phyloP scores from a whole-genome alignment of 1,140 invertebrate species.

The Druon quercuslanigerum region DNA sequence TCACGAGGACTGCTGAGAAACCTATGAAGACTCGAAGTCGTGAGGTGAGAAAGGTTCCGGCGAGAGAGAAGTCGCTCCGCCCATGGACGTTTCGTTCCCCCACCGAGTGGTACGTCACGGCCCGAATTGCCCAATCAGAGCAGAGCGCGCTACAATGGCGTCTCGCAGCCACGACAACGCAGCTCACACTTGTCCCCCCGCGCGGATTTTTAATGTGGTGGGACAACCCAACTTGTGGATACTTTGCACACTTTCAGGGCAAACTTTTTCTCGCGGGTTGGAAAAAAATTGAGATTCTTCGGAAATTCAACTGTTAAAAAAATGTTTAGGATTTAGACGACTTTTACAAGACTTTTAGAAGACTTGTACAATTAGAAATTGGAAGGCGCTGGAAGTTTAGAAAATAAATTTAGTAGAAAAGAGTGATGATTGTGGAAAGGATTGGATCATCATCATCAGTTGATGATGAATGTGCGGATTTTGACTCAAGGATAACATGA shows the following conservation, averaged over 20 bases:
- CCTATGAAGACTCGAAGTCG: background rate
- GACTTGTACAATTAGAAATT: too few relatives aligned
- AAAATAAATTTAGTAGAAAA: too few relatives aligned
- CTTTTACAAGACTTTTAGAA: too few relatives aligned
- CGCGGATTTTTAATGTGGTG: background rate
- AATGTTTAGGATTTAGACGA: too few relatives aligned
- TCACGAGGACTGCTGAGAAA: too few relatives aligned
- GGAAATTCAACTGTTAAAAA: too few relatives aligned
- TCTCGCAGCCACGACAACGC: slow-evolving; percentile 1
- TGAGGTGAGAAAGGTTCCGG: background rate
- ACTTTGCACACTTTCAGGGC: background rate
- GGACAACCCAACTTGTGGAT: background rate
- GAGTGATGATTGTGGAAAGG: too few relatives aligned
- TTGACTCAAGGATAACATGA: too few relatives aligned
- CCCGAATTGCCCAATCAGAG: background rate
- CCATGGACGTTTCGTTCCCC: background rate
- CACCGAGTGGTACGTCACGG: background rate
- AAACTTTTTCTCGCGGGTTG: background rate
- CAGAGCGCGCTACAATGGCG: background rate
- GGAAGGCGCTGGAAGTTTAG: too few relatives aligned
- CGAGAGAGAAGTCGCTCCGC: background rate
- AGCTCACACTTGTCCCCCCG: background rate
- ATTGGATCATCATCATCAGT: too few relatives aligned
- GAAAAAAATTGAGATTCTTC: too few relatives aligned
- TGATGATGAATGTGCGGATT: too few relatives aligned